These are phyloP conservation scores for Ostrea denselamellosa DNA, from an alignment of 1,140 invertebrate species.

Conservation along the genomic window DNA sequence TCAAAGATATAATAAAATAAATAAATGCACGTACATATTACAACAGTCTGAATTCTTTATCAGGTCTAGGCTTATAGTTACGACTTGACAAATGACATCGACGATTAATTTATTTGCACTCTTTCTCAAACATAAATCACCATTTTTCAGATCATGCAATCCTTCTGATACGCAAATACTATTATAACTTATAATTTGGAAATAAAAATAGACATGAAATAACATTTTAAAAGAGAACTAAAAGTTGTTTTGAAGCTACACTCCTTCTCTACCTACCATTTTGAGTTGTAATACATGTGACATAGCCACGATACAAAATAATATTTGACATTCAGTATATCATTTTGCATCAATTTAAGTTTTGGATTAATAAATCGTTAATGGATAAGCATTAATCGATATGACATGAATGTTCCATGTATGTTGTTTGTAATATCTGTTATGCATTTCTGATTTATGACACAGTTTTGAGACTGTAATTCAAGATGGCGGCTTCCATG, in stretches of 20 bases:
- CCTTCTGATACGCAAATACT: too few relatives aligned
- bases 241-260: neutral
- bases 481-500: constrained; percentile 51
- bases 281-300: constrained; percentile 12
- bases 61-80: too few relatives aligned
- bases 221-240: neutral
- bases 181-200: too few relatives aligned
- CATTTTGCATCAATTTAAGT: neutral
- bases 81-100: too few relatives aligned
- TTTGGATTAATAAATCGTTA: neutral
- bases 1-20: too few relatives aligned
- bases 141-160: too few relatives aligned
- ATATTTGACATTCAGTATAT: neutral
- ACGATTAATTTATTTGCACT: too few relatives aligned
- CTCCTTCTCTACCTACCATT: neutral
- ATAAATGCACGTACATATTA: too few relatives aligned
- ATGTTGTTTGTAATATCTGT: neutral
- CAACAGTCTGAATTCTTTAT: too few relatives aligned
- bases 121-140: too few relatives aligned
- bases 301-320: neutral
- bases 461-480: constrained; percentile 30
- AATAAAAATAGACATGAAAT: too few relatives aligned
- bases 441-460: neutral
- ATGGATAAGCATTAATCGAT: neutral
- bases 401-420: too few relatives aligned